Evolutionary conservation across 2,113 vertebrate species (phyloP), one percentile per base, ranked within the genome.

Genomic region (Sitta europaea): DNA sequence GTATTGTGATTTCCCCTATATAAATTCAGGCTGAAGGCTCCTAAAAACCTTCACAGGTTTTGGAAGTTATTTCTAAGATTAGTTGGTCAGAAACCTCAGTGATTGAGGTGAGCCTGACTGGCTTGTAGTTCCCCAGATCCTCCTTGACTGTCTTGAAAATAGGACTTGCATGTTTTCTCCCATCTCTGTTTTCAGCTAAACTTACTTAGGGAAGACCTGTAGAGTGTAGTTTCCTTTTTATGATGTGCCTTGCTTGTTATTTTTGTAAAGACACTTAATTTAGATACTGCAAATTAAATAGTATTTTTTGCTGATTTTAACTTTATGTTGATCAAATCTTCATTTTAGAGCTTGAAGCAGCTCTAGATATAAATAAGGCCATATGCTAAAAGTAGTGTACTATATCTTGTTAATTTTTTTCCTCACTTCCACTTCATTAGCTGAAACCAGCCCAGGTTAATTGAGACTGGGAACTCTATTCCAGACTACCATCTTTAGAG

Each of bases 371-470:
- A 77, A 86, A 38, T 73, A 79, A 74, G 65, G 17, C 54, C 0
- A 2, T 71, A n/a, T 77, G 33, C 43, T 81, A 27, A 91, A 77
- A 76, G 48, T 51, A 55, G 28, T 12, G 12, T 55, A 87, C 22
- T 77, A 11, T 17, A 59, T 36, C 47, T 65, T 63, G 36, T 55
- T 83, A 58, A 25, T 53, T 78, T 89, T 73, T 55, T 88, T 42
- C 6, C 9, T 93, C 45, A 11, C 29, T 89, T 96, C 62, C 38
- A 58, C 89, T 94, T 95, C 84, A 87, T 94, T 95, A 96, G 42
- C 61, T 89, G 74, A 73, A 92, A 75, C 57, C 53, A 76, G 45
- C 36, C 45, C 50, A 73, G 91, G 93, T 96, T 97, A 97, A 97
- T 95, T 92, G 91, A 89, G 54, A 92, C 23, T 57, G 33, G 27